Evolutionary conservation across 2,113 vertebrate genomes (phyloP).

Genomic region (Corythoichthys haematopterus): DNA sequence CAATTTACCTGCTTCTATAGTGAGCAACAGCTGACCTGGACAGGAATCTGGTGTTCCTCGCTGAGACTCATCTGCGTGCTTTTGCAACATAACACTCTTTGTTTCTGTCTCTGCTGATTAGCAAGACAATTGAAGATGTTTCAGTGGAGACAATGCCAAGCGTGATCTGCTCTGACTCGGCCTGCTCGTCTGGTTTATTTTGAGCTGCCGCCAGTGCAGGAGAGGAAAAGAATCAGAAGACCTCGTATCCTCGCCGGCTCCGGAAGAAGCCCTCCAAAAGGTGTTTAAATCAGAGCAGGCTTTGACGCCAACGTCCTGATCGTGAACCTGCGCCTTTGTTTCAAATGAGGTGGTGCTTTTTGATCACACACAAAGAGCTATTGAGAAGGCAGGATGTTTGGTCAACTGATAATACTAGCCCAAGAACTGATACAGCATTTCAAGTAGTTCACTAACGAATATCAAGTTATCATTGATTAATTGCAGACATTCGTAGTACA

Average conservation of each 20-base stretch:
- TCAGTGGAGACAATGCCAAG: conserved; percentile 32
- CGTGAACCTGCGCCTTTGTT: conserved; percentile 41
- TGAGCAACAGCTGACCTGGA: neutral
- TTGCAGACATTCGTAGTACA: neutral
- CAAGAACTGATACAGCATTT: conserved; percentile 30
- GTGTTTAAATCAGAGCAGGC: conserved; percentile 28
- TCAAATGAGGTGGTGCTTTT: conserved; percentile 28
- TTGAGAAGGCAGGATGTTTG: conserved; percentile 28
- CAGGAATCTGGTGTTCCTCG: conserved; percentile 13
- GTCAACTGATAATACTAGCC: conserved; percentile 7
- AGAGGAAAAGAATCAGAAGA: conserved; percentile 42
- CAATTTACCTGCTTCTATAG: conserved; percentile 8
- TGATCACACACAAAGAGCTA: conserved; percentile 43
- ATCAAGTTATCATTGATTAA: neutral
- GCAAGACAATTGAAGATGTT: conserved; percentile 36
- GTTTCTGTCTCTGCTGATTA: conserved; percentile 49
- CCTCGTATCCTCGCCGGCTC: conserved; percentile 26
- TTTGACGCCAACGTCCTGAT: conserved; percentile 27
- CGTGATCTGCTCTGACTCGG: conserved; percentile 28
- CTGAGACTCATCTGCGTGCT: conserved; percentile 40
- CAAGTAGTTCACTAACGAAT: neutral
- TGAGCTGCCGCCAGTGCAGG: conserved; percentile 44
- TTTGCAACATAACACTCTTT: conserved; percentile 37
- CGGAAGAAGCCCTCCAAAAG: conserved; percentile 35
- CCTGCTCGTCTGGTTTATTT: conserved; percentile 60